Conservation (phyloP, 2,797 vertebrate species). For the Sebastes miniatus region DNA sequence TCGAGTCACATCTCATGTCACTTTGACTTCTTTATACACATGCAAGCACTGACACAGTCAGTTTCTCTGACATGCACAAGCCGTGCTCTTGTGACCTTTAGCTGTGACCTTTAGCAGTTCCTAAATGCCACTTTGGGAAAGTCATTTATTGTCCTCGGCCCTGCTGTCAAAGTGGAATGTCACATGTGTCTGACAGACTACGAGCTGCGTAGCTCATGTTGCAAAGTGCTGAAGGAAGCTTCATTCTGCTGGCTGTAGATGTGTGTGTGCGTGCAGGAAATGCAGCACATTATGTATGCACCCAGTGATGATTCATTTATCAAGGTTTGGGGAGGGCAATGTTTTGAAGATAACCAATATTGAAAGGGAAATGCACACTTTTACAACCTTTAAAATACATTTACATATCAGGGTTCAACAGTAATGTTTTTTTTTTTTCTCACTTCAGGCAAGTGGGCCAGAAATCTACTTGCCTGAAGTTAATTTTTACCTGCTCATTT, state of each 20-base stretch:
- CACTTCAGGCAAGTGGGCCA: too few relatives aligned
- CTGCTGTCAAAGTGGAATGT: conserved; percentile 68
- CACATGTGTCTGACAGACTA: conserved; percentile 57
- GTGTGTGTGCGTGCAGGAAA: not conserved
- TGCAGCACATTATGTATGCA: not conserved
- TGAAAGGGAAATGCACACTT: not conserved
- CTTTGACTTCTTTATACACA: conserved; percentile 49
- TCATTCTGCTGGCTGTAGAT: not conserved
- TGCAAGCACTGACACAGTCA: conserved; percentile 15
- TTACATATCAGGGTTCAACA: not conserved
- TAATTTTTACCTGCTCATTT: too few relatives aligned
- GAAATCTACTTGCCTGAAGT: too few relatives aligned
- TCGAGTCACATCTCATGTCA: conserved; percentile 20
- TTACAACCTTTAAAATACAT: conserved; percentile 1
- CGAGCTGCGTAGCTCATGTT: conserved; percentile 34
- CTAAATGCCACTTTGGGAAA: conserved; percentile 69
- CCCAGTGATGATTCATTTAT: conserved; percentile 33
- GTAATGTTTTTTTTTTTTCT: not conserved
- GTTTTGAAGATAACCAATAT: not conserved
- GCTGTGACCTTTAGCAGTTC: conserved; percentile 55
- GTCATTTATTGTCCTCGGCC: conserved; percentile 62
- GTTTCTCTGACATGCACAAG: conserved; percentile 41
- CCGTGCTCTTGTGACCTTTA: conserved; percentile 61
- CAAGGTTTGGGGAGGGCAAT: conserved; percentile 17
- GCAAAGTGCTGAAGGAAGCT: conserved; percentile 19